phyloP scores from a whole-genome alignment of 1,140 invertebrate species.

The Copidosoma floridanum region DNA sequence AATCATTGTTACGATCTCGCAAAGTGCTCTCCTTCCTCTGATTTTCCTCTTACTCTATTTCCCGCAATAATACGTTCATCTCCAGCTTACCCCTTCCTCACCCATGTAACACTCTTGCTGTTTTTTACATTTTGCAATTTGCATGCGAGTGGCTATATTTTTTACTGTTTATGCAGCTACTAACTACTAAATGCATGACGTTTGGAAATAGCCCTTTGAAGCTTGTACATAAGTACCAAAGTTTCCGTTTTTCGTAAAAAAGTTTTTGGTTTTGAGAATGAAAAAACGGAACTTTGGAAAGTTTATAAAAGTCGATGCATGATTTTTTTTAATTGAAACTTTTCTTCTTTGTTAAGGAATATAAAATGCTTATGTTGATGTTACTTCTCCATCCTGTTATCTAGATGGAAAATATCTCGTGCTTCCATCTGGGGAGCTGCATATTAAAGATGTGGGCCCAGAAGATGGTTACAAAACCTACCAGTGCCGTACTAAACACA shows the following conservation, averaged over 20 bases:
- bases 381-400: constrained; percentile 14
- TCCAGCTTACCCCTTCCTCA: not conserved
- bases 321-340: too few relatives aligned
- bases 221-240: too few relatives aligned
- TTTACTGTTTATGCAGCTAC: too few relatives aligned
- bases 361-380: not conserved
- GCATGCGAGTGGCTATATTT: too few relatives aligned
- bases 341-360: too few relatives aligned
- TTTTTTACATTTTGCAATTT: not conserved
- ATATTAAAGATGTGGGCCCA: constrained; percentile 88
- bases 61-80: not conserved
- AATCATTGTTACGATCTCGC: constrained; percentile 39
- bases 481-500: constrained; percentile 91
- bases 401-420: constrained; percentile 92
- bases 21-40: constrained; percentile 10
- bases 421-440: constrained; percentile 87
- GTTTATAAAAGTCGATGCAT: constrained; percentile 1
- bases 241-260: too few relatives aligned
- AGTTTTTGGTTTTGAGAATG: too few relatives aligned
- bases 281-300: constrained; percentile 16
- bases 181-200: too few relatives aligned
- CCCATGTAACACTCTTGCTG: not conserved
- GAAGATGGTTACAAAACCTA: constrained; percentile 93
- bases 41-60: constrained; percentile 6
- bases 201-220: too few relatives aligned